Evolutionary conservation across 1,140 invertebrate species (phyloP).

Genomic region (Drosophila kikkawai): DNA sequence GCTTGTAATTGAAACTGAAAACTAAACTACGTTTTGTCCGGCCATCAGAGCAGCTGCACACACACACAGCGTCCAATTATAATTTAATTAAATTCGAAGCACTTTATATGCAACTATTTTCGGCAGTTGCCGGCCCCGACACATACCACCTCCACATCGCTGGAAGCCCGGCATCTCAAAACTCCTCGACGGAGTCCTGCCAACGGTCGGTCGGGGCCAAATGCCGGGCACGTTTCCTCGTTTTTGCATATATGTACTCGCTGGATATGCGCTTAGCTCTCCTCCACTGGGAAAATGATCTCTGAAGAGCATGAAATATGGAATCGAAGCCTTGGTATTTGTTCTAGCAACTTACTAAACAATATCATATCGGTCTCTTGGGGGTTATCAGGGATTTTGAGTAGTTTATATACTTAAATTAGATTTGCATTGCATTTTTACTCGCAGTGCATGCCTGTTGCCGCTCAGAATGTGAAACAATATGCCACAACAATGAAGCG

Average conservation of each 20-base stretch:
- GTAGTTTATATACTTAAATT: not conserved
- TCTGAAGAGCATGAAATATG: too few relatives aligned
- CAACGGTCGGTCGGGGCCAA: slow-evolving; percentile 20
- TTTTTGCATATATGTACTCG: slow-evolving; percentile 43
- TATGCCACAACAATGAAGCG: slow-evolving; percentile 75
- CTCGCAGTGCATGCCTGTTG: slow-evolving; percentile 31
- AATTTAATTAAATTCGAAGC: slow-evolving; percentile 77
- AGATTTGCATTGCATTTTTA: not conserved
- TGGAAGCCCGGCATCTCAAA: slow-evolving; percentile 43
- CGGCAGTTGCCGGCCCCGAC: slow-evolving; percentile 34
- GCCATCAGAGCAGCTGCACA: slow-evolving; percentile 40
- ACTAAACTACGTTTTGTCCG: slow-evolving; percentile 44
- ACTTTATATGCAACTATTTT: slow-evolving; percentile 53
- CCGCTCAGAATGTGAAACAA: slow-evolving; percentile 70
- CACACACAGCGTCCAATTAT: slow-evolving; percentile 59
- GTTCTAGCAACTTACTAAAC: not conserved
- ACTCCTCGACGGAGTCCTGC: slow-evolving; percentile 25
- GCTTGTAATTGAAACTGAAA: slow-evolving; percentile 53
- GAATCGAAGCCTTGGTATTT: not conserved
- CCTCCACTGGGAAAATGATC: slow-evolving; percentile 12
- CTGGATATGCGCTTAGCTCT: slow-evolving; percentile 9
- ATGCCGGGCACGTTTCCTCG: slow-evolving; percentile 60
- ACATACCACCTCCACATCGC: slow-evolving; percentile 14
- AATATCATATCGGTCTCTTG: not conserved
- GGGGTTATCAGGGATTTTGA: not conserved